phyloP scores from a whole-genome alignment of 2,113 vertebrate species.

The Eptatretus burgeri region DNA sequence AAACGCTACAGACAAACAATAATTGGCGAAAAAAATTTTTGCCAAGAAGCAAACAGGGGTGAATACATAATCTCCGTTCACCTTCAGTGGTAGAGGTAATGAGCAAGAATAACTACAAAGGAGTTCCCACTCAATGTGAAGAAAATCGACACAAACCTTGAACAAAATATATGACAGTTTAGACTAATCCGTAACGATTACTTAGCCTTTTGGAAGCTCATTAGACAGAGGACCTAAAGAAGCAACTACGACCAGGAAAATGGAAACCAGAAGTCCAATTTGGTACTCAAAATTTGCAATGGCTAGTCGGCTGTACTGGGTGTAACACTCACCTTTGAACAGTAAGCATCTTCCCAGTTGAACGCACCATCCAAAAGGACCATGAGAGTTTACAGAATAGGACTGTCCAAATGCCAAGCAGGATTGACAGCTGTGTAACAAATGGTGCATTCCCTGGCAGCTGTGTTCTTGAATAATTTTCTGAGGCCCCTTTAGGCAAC shows the following conservation, averaged over 20 bases:
- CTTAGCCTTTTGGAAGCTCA: background rate
- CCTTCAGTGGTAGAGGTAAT: too few species aligned
- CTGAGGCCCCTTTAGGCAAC: too few species aligned
- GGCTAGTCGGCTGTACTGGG: background rate
- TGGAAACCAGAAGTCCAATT: background rate
- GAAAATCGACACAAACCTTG: background rate
- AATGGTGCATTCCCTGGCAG: constrained; percentile 46
- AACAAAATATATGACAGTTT: background rate
- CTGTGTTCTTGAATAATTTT: constrained; percentile 9
- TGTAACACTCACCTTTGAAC: constrained; percentile 32
- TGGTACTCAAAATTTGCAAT: background rate
- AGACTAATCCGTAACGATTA: too few species aligned
- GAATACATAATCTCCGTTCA: too few species aligned
- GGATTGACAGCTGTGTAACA: constrained; percentile 49
- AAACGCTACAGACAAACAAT: too few species aligned
- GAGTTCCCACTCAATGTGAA: too few species aligned
- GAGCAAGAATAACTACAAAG: too few species aligned
- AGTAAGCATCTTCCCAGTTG: constrained; percentile 66
- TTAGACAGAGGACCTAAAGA: too few species aligned
- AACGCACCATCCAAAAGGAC: constrained; percentile 58
- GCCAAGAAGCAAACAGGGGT: too few species aligned
- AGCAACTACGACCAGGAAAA: too few species aligned
- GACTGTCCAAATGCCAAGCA: constrained; percentile 41
- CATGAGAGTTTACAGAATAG: constrained; percentile 22
- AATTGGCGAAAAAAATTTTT: too few species aligned